A percentile compares a stretch with the other conserved stretches of the same genome.
Conservation (phyloP, 2,797 vertebrate species). For the Microctenopoma stevenorrisi region DNA sequence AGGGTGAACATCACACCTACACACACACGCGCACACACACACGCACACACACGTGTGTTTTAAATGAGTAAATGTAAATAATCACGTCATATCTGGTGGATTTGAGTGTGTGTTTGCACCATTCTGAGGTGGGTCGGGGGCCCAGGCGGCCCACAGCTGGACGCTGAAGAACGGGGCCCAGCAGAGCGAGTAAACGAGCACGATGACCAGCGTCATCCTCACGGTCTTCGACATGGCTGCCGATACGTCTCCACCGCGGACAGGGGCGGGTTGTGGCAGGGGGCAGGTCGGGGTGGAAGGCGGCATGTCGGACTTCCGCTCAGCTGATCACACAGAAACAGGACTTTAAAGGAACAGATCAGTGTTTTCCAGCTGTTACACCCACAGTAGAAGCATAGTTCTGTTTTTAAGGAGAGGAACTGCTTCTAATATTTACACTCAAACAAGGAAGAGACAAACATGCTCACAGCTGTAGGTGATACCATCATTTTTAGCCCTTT, state of each 20-base stretch:
- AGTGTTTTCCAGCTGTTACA: neutral
- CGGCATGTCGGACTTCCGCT: slow-evolving; percentile 55
- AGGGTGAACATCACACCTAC: slow-evolving; percentile 82
- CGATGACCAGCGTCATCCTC: slow-evolving; percentile 91
- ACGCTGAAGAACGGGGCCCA: slow-evolving; percentile 92
- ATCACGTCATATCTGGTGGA: too few species aligned
- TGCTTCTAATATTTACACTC: too few species aligned
- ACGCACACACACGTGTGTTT: too few species aligned
- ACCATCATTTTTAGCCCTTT: too few species aligned
- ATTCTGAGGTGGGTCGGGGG: slow-evolving; percentile 81
- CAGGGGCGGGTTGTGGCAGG: neutral
- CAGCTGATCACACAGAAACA: slow-evolving; percentile 28
- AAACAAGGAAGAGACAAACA: too few species aligned
- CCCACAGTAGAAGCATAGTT: too few species aligned
- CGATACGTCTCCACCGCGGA: slow-evolving; percentile 62
- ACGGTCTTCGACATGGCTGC: slow-evolving; percentile 89
- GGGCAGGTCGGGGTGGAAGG: neutral
- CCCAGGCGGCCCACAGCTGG: slow-evolving; percentile 91
- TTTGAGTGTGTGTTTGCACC: slow-evolving; percentile 58
- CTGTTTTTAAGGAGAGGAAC: too few species aligned
- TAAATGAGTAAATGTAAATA: too few species aligned
- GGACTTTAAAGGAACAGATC: neutral
- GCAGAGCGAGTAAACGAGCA: slow-evolving; percentile 88
- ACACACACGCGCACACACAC: too few species aligned
- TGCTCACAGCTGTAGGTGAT: too few species aligned